Conservation (phyloP, 1,140 invertebrate genomes). For the fruit fly (Drosophila melanogaster) region DNA sequence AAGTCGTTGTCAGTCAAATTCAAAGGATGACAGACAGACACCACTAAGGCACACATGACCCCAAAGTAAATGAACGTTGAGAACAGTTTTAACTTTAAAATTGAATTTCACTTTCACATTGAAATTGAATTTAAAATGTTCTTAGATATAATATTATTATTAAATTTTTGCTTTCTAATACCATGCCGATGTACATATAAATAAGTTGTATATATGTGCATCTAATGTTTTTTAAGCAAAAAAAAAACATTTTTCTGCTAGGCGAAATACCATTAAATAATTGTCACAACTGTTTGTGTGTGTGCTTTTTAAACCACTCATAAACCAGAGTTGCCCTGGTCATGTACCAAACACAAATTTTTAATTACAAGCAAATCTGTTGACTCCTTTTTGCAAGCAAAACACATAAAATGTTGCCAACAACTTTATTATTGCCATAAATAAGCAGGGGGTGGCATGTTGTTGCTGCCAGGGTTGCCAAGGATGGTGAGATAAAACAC, state of each 20-base stretch:
- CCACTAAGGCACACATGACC: too few relatives aligned
- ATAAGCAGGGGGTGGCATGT: slow-evolving; percentile 20
- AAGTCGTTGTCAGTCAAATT: slow-evolving; percentile 33
- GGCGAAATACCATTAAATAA: slow-evolving; percentile 4
- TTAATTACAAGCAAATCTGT: slow-evolving; percentile 58
- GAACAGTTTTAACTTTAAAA: too few relatives aligned
- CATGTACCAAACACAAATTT: slow-evolving; percentile 22
- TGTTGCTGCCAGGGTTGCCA: slow-evolving; percentile 9
- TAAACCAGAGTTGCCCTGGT: slow-evolving; percentile 16
- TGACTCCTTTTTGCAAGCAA: slow-evolving; percentile 28
- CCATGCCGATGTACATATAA: too few relatives aligned
- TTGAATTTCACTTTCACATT: too few relatives aligned
- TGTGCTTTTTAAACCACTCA: slow-evolving; percentile 10
- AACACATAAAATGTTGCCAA: slow-evolving; percentile 42
- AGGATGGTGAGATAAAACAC: slow-evolving; percentile 35
- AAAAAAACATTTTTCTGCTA: not conserved
- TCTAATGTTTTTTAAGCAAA: too few relatives aligned
- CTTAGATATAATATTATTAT: too few relatives aligned
- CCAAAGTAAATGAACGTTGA: slow-evolving; percentile 3
- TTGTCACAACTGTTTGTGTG: slow-evolving; percentile 19
- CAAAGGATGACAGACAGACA: slow-evolving; percentile 8
- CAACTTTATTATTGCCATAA: slow-evolving; percentile 63
- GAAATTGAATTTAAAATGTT: too few relatives aligned
- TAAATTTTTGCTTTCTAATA: too few relatives aligned
- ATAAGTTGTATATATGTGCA: too few relatives aligned